These are phyloP conservation scores for Chauna torquata DNA, from an alignment of 2,113 vertebrate species.

Conservation along the genomic window DNA sequence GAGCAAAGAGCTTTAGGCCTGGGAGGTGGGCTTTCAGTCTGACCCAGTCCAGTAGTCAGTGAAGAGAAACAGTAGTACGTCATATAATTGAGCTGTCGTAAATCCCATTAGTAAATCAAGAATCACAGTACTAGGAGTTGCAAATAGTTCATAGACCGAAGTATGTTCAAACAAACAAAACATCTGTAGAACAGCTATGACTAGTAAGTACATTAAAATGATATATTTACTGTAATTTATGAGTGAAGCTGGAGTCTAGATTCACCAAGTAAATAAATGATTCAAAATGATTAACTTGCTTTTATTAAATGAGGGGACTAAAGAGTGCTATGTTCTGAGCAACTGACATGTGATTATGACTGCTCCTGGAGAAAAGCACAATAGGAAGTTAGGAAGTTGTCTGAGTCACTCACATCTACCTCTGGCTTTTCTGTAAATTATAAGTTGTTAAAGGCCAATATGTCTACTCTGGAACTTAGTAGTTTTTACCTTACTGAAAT, in stretches of 20 bases:
- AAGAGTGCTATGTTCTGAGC: neutral
- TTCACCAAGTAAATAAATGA: neutral
- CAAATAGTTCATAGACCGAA: neutral
- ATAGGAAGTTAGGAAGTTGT: conserved; percentile 21
- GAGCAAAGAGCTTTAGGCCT: neutral
- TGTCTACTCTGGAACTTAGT: neutral
- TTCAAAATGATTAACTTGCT: conserved; percentile 39
- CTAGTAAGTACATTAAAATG: conserved; percentile 23
- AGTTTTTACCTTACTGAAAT: neutral
- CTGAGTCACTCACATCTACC: neutral
- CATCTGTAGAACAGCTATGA: neutral
- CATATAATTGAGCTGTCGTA: neutral
- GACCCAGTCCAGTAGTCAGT: neutral
- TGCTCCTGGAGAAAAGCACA: conserved; percentile 1
- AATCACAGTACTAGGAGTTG: neutral
- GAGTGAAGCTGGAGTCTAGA: conserved; percentile 8
- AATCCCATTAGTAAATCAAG: neutral
- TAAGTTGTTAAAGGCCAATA: conserved; percentile 20
- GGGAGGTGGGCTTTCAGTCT: neutral
- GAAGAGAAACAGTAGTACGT: neutral
- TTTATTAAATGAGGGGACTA: conserved; percentile 32
- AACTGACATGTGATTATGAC: conserved; percentile 15
- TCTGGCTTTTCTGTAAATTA: conserved; percentile 16
- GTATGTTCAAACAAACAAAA: neutral
- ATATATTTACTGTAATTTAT: conserved; percentile 4